Base-by-base conservation (phyloP, 2,113 vertebrate genomes). In the Notarius quadriscutis region DNA sequence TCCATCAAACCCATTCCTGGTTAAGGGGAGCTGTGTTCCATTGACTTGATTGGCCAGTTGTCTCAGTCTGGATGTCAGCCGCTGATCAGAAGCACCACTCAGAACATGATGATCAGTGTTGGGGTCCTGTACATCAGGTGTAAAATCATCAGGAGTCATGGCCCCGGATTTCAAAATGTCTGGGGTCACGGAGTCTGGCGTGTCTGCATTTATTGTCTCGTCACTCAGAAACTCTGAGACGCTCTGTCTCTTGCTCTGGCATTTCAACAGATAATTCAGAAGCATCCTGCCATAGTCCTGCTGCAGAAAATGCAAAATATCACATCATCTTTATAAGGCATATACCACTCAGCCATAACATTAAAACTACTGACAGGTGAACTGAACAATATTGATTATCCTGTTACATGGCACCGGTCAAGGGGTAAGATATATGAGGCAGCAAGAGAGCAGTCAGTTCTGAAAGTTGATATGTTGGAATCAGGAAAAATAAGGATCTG, bases 81-180 rank as follows among this genome's bases (percentile, higher is more conserved):
- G 89, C 20, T 89, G 83, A 12, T 90, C 84, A 25, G 30, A 78
- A 55, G 87, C 79, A 75, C 69, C 75, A 62, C 2, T 58, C n/a
- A 78, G 30, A 74, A 57, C 12, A 65, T 78, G 69, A 63, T 34
- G 86, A 81, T 1, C 83, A 6, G 17, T 62, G 65, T 22, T 79
- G 1, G 74, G 65, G 65, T 87, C 7, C 81, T 90, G 89, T 50
- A 58, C 18, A 1, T 88, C n/a, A 0, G 12, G 62, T 82, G 88
- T 81, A 11, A 86, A 84, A 0, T 67, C 86, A 81, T 92, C 93
- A 84, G 93, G 92, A 67, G 92, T 93, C 0, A 65, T 48, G 2
- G 86, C 85, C 63, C 83, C 93, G 22, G 93, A 94, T 18, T 89
- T 94, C 84, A 93, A n/a, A 20, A 92, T 92, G 84, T 93, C 92